Evolutionary conservation across 2,113 vertebrate genomes (phyloP).

Genomic region (Rhinichthys klamathensis): DNA sequence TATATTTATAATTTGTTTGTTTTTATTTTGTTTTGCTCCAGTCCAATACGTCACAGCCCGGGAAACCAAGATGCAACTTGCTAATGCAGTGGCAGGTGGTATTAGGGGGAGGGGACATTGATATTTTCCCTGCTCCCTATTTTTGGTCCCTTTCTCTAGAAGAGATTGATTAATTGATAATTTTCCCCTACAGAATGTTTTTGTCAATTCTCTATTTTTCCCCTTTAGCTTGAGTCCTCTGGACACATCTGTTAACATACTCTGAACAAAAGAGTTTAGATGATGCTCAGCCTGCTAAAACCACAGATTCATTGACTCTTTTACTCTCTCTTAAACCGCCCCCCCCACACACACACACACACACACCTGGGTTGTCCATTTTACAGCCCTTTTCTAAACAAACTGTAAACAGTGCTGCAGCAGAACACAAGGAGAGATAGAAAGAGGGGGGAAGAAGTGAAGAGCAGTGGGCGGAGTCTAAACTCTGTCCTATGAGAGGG

Average conservation of each 20-base stretch:
- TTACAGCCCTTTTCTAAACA: constrained; percentile 55
- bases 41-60: background rate
- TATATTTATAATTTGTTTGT: too few species aligned
- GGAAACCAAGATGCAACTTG: background rate
- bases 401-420: constrained; percentile 63
- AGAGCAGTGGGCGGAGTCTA: constrained; percentile 66
- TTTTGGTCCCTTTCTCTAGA: background rate
- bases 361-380: constrained; percentile 43
- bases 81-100: constrained; percentile 24
- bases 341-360: background rate
- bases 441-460: constrained; percentile 1
- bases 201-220: background rate
- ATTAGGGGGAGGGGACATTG: constrained; percentile 2
- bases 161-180: background rate
- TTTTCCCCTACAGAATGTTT: background rate
- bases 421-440: constrained; percentile 35
- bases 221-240: background rate
- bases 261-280: background rate
- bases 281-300: background rate
- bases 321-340: background rate
- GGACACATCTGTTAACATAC: background rate
- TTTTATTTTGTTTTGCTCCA: background rate
- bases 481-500: constrained; percentile 72
- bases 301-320: background rate
- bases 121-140: background rate